phyloP scores from a whole-genome alignment of 2,888 invertebrate genomes.

The Synanthedon myopaeformis region DNA sequence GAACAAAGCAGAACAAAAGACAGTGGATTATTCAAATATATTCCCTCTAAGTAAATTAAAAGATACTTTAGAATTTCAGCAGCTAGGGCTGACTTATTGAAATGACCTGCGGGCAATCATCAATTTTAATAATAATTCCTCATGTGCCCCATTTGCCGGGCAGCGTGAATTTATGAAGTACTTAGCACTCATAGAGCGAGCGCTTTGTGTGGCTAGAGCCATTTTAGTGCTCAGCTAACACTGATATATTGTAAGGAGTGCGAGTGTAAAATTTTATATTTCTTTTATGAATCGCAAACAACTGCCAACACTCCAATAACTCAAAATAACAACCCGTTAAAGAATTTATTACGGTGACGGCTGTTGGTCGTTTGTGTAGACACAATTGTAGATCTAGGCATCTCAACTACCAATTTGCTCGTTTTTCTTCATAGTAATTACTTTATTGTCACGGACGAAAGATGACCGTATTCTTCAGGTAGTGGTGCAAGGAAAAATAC shows the following conservation, averaged over 20 bases:
- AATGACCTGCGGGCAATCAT: slow-evolving; percentile 16
- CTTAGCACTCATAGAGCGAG: slow-evolving; percentile 6
- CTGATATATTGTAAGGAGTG: background rate
- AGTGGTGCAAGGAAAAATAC: too few relatives aligned
- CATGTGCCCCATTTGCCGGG: slow-evolving; percentile 7
- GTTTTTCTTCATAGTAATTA: too few relatives aligned
- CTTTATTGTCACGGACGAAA: too few relatives aligned
- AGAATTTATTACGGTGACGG: too few relatives aligned
- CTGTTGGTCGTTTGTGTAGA: too few relatives aligned
- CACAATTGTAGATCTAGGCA: too few relatives aligned
- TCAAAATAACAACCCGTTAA: background rate
- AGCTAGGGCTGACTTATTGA: slow-evolving; percentile 16
- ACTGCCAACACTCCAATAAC: background rate
- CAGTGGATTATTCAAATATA: too few relatives aligned
- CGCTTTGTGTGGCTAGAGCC: background rate
- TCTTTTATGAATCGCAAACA: background rate
- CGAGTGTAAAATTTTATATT: background rate
- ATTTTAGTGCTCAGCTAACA: background rate
- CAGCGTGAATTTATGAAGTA: slow-evolving; percentile 12
- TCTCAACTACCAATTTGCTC: too few relatives aligned
- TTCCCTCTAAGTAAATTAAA: too few relatives aligned
- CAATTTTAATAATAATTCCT: slow-evolving; percentile 20
- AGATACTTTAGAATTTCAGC: too few relatives aligned
- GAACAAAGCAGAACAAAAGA: too few relatives aligned
- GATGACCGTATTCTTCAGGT: too few relatives aligned